Conservation (phyloP, 1,140 invertebrate genomes). For the Trichoplusia ni region DNA sequence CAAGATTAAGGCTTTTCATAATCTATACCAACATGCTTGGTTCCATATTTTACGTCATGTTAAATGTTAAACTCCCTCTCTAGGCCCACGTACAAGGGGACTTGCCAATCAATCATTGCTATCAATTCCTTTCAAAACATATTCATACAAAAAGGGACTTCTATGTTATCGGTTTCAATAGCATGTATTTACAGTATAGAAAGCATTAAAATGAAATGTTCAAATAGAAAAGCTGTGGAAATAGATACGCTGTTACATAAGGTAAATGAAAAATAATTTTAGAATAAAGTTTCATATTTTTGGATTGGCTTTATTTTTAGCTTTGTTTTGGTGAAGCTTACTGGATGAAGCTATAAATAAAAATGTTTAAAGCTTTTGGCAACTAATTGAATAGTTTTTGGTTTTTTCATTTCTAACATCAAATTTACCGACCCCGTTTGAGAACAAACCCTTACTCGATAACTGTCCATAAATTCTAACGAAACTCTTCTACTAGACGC, state of each 20-base stretch:
- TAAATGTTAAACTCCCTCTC: slow-evolving; percentile 4
- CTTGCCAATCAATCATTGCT: slow-evolving; percentile 60
- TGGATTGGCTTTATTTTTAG: too few relatives aligned
- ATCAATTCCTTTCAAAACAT: slow-evolving; percentile 58
- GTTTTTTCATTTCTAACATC: too few relatives aligned
- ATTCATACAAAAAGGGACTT: slow-evolving; percentile 49
- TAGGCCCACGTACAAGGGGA: slow-evolving; percentile 33
- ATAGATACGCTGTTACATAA: too few relatives aligned
- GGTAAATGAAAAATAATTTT: too few relatives aligned
- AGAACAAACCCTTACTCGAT: too few relatives aligned
- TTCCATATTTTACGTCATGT: not conserved
- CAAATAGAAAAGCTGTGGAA: not conserved
- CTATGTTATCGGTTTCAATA: slow-evolving; percentile 11
- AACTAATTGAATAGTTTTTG: too few relatives aligned
- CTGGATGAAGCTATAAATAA: too few relatives aligned
- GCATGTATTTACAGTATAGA: not conserved
- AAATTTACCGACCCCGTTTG: too few relatives aligned
- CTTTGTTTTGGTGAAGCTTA: too few relatives aligned
- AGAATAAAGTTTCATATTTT: too few relatives aligned
- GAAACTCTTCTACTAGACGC: not conserved
- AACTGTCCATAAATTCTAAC: not conserved
- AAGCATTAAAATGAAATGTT: not conserved
- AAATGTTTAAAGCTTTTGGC: too few relatives aligned
- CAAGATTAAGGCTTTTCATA: not conserved
- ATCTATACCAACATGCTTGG: not conserved